phyloP scores from a whole-genome alignment of 2,888 invertebrate genomes.

The Malthinus seriepunctatus region DNA sequence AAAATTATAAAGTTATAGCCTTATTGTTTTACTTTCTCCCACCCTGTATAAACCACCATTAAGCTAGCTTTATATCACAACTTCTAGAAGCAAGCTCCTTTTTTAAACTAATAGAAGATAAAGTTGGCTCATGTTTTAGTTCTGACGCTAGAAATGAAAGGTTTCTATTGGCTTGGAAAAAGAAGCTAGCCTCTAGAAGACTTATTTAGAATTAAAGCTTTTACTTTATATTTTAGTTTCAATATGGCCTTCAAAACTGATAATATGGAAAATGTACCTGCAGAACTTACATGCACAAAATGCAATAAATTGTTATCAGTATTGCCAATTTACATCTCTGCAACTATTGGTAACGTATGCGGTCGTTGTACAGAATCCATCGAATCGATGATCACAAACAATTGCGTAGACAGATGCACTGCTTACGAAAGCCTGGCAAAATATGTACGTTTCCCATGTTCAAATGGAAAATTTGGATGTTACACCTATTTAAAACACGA shows the following conservation, averaged over 20 bases:
- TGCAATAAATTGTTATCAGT: conserved; percentile 15
- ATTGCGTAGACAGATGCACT: conserved; percentile 6
- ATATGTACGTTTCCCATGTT: conserved; percentile 37
- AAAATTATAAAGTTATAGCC: too few species aligned
- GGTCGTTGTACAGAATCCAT: conserved; percentile 5
- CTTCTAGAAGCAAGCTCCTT: too few species aligned
- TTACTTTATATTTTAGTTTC: too few species aligned
- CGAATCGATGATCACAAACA: conserved; percentile 16
- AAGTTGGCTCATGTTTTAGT: too few species aligned
- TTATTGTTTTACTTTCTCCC: too few species aligned
- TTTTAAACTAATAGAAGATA: too few species aligned
- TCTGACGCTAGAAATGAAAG: too few species aligned
- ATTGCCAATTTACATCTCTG: conserved; percentile 13
- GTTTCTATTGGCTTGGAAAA: too few species aligned
- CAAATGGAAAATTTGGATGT: conserved; percentile 40
- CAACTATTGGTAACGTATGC: conserved; percentile 11
- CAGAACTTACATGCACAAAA: conserved; percentile 6
- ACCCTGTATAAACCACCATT: too few species aligned
- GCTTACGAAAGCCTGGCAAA: conserved; percentile 25
- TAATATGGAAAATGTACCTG: background rate
- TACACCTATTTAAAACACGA: conserved; percentile 31
- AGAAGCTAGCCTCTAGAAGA: too few species aligned
- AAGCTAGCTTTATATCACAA: too few species aligned
- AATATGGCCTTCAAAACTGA: background rate
- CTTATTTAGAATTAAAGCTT: too few species aligned